phyloP scores from a whole-genome alignment of 2,888 invertebrate species.

The Tolmerus cingulatus region DNA sequence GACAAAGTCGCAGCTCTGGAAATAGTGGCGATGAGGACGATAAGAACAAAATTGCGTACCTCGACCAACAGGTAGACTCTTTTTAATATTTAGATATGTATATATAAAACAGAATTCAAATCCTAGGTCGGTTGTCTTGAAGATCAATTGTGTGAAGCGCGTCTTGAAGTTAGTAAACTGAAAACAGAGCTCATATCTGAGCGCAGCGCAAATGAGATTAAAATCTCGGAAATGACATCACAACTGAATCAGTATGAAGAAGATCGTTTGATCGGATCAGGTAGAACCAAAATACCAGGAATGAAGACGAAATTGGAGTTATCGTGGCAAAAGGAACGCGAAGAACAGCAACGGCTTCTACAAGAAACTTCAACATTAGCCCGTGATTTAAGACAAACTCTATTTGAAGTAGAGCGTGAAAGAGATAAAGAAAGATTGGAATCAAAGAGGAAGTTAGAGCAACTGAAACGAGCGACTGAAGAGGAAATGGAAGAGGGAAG shows the following conservation, averaged over 20 bases:
- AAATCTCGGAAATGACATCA: conserved; percentile 87
- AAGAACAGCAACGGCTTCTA: conserved; percentile 87
- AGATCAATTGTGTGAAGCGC: conserved; percentile 86
- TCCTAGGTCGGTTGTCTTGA: conserved; percentile 76
- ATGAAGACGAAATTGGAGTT: conserved; percentile 87
- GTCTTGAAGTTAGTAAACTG: conserved; percentile 80
- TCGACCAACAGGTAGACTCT: conserved; percentile 75
- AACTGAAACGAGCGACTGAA: conserved; percentile 82
- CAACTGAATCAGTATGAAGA: conserved; percentile 80
- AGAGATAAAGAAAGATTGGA: conserved; percentile 88
- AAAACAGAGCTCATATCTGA: conserved; percentile 92
- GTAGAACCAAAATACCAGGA: conserved; percentile 85
- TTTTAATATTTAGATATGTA: background rate
- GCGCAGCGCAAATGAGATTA: conserved; percentile 84
- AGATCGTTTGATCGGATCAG: conserved; percentile 82
- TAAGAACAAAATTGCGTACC: conserved; percentile 73
- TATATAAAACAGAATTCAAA: background rate
- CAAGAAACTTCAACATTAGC: conserved; percentile 92
- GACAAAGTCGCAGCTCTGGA: conserved; percentile 70
- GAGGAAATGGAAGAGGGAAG: conserved; percentile 90
- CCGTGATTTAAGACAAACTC: conserved; percentile 83
- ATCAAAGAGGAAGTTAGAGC: conserved; percentile 84
- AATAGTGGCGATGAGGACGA: conserved; percentile 81
- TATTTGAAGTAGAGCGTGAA: conserved; percentile 89
- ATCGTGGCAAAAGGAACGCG: conserved; percentile 93